Conservation (phyloP, 2,113 vertebrate species). For the Cyanoderma ruficeps region DNA sequence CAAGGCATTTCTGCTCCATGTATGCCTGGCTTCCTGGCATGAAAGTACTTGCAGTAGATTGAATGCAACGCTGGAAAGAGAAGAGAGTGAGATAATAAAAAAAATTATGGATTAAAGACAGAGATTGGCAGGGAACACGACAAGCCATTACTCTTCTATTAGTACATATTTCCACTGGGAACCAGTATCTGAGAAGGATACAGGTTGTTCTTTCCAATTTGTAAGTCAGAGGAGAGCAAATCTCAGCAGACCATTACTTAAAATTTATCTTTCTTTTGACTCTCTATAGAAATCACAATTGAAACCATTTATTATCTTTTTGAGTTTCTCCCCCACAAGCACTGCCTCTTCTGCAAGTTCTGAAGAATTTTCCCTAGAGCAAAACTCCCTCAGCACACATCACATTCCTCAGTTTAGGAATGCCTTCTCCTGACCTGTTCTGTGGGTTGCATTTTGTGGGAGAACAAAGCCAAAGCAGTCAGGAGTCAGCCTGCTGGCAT, state of each 20-base stretch:
- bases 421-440: neutral
- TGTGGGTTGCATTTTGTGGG: neutral
- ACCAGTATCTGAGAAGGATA: neutral
- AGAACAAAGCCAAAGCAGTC: neutral
- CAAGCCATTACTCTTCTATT: neutral
- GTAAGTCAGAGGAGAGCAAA: neutral
- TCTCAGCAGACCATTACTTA: neutral
- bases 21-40: neutral
- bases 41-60: neutral
- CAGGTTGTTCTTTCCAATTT: neutral
- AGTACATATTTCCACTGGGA: neutral
- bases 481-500: neutral
- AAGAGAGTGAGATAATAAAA: slow-evolving; percentile 7
- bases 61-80: neutral
- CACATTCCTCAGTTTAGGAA: neutral
- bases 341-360: neutral
- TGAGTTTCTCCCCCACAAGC: neutral
- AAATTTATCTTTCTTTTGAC: neutral
- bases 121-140: neutral
- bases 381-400: neutral
- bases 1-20: neutral
- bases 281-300: neutral
- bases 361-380: neutral
- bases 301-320: neutral
- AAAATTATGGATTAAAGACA: neutral